These are phyloP conservation scores for Champsocephalus gunnari DNA, from an alignment of 2,797 vertebrate species.

Conservation along the genomic window DNA sequence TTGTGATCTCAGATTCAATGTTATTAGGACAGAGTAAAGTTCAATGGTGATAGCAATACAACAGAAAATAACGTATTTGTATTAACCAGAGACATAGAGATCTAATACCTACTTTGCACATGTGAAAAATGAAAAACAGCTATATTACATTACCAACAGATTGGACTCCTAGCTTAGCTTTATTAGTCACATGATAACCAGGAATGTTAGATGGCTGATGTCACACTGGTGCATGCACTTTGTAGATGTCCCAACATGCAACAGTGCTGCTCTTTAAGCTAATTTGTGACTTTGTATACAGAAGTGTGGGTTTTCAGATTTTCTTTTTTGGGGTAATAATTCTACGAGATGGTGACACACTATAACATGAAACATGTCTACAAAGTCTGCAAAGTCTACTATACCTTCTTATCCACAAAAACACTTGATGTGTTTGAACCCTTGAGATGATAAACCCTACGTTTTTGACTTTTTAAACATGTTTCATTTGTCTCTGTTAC, in stretches of 20 bases:
- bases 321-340: neutral
- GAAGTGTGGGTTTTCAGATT: neutral
- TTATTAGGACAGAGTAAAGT: neutral
- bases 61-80: too few relatives aligned
- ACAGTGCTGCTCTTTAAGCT: neutral
- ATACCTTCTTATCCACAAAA: neutral
- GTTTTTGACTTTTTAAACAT: neutral
- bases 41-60: neutral
- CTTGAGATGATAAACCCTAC: neutral
- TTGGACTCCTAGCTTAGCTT: too few relatives aligned
- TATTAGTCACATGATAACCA: too few relatives aligned
- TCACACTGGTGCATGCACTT: neutral
- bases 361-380: neutral
- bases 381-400: neutral
- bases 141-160: too few relatives aligned
- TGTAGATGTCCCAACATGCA: neutral
- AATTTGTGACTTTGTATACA: neutral
- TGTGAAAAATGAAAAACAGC: too few relatives aligned
- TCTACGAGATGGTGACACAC: neutral
- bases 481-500: constrained; percentile 3
- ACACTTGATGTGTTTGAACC: neutral
- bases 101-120: too few relatives aligned
- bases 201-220: too few relatives aligned
- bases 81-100: too few relatives aligned
- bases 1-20: neutral